Percentiles rank a stretch among this genome's conserved stretches.
Evolutionary conservation across 2,888 invertebrate species (phyloP).

Genomic region (Gisinianus flammeolus): DNA sequence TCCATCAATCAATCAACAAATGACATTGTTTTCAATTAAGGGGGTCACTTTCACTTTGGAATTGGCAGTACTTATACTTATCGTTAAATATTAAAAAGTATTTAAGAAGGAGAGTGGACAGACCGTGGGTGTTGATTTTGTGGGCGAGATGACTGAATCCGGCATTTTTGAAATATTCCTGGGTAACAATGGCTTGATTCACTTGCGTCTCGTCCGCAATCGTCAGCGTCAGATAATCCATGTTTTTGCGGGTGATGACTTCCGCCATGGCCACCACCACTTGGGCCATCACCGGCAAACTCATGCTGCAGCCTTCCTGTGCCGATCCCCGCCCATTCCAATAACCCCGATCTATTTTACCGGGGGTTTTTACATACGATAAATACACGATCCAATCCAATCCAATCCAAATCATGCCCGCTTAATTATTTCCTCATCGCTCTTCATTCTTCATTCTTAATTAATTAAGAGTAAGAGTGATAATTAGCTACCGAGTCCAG

Average conservation of each 20-base stretch:
- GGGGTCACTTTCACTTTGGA: too few species aligned
- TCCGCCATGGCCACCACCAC: constrained; percentile 43
- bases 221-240: constrained; percentile 41
- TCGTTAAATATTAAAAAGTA: too few species aligned
- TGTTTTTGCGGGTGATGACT: constrained; percentile 35
- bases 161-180: constrained; percentile 46
- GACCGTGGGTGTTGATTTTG: constrained; percentile 54
- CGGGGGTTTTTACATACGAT: too few species aligned
- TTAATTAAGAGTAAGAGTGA: background rate
- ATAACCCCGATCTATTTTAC: constrained; percentile 41
- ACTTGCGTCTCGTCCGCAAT: constrained; percentile 57
- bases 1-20: too few species aligned
- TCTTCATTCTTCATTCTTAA: too few species aligned
- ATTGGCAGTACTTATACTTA: too few species aligned
- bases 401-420: too few species aligned
- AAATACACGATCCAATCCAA: too few species aligned
- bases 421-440: too few species aligned
- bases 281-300: constrained; percentile 42
- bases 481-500: constrained; percentile 37
- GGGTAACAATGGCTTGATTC: constrained; percentile 47
- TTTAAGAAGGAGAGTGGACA: too few species aligned
- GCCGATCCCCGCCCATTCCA: constrained; percentile 43
- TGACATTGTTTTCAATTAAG: too few species aligned
- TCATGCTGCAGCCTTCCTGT: constrained; percentile 58
- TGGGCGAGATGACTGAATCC: constrained; percentile 43